Evolutionary conservation across 2,797 vertebrate species (phyloP).

Genomic region (Sebastes cheni): DNA sequence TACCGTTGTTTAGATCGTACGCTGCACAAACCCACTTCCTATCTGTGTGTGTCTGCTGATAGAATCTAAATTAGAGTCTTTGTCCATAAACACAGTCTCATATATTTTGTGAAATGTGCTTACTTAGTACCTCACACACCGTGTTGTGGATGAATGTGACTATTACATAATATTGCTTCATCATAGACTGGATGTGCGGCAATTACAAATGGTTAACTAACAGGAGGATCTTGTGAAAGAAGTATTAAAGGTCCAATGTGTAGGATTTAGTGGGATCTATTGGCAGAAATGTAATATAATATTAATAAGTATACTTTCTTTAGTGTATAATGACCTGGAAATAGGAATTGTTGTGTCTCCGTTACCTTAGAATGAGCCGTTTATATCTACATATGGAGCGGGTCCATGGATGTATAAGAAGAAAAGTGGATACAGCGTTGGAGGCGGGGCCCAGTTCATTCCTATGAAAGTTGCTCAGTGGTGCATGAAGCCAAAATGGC

Average conservation of each 20-base stretch:
- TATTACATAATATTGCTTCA: background rate
- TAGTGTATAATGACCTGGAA: too few species aligned
- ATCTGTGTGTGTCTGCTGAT: conserved; percentile 16
- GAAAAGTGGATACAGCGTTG: too few species aligned
- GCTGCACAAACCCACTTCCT: conserved; percentile 16
- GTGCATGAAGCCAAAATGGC: too few species aligned
- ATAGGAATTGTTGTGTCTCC: too few species aligned
- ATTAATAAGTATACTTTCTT: too few species aligned
- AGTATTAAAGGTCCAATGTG: background rate
- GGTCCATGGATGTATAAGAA: too few species aligned
- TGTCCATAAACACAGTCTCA: conserved; percentile 27
- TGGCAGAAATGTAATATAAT: too few species aligned
- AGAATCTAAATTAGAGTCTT: conserved; percentile 56
- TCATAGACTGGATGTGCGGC: background rate
- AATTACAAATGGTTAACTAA: background rate
- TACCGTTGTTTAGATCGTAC: conserved; percentile 43
- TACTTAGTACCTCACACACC: background rate
- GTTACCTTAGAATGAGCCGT: too few species aligned
- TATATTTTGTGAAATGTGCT: conserved; percentile 10
- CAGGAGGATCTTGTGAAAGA: background rate
- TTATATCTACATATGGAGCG: too few species aligned
- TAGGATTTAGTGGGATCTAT: too few species aligned
- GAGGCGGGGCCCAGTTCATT: too few species aligned
- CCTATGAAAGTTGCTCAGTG: too few species aligned
- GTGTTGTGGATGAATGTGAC: background rate